These are phyloP conservation scores for Pempheris klunzingeri DNA, from an alignment of 2,797 vertebrate species.

Conservation along the genomic window DNA sequence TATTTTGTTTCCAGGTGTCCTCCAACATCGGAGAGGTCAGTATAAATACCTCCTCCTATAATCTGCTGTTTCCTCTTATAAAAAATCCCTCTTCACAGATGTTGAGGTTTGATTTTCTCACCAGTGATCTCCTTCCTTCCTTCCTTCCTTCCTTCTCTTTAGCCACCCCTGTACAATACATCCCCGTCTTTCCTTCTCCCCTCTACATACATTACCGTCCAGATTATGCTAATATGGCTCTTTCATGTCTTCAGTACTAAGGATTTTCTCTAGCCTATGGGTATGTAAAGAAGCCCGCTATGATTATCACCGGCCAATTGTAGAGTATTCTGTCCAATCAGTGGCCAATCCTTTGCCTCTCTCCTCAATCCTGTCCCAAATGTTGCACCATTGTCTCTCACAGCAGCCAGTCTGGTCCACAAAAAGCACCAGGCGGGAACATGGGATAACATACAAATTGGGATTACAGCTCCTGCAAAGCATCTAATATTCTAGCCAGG, in stretches of 20 bases:
- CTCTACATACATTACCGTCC: conserved; percentile 62
- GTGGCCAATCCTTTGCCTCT: conserved; percentile 44
- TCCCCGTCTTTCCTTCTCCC: conserved; percentile 19
- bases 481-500: conserved; percentile 20
- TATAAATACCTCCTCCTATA: conserved; percentile 16
- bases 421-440: not conserved
- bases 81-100: conserved; percentile 22
- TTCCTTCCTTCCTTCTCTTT: conserved; percentile 12
- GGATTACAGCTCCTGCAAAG: conserved; percentile 27
- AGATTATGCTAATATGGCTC: conserved; percentile 76
- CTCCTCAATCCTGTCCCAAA: conserved; percentile 38
- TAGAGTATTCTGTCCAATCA: conserved; percentile 55
- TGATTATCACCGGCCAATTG: conserved; percentile 66
- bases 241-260: conserved; percentile 68
- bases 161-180: conserved; percentile 36
- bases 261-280: conserved; percentile 68
- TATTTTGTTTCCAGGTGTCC: conserved; percentile 5
- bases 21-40: not conserved
- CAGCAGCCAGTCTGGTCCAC: conserved; percentile 21
- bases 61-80: conserved; percentile 18
- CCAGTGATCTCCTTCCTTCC: conserved; percentile 19
- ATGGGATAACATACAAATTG: not conserved
- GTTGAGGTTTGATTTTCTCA: conserved; percentile 30
- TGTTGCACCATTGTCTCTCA: conserved; percentile 45
- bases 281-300: conserved; percentile 63